Conservation (phyloP, 2,888 invertebrate species). For the Spilosoma lubricipeda region DNA sequence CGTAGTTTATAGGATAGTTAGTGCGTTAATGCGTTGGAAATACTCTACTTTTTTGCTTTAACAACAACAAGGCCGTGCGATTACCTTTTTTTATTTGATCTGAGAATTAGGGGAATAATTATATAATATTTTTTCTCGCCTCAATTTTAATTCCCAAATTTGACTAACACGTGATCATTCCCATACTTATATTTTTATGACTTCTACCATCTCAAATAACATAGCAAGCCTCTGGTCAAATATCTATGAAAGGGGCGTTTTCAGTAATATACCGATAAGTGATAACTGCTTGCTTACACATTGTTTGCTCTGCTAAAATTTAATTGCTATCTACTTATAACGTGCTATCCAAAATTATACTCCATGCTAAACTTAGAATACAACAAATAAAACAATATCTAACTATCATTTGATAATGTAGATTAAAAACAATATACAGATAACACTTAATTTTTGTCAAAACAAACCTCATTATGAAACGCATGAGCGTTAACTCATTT, state of each 20-base stretch:
- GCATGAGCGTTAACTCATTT: conserved; percentile 3
- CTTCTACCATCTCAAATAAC: background rate
- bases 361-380: background rate
- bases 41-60: too few relatives aligned
- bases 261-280: too few relatives aligned
- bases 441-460: background rate
- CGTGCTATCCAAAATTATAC: background rate
- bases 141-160: too few relatives aligned
- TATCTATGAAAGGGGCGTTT: background rate
- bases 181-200: too few relatives aligned
- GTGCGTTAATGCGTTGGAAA: too few relatives aligned
- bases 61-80: too few relatives aligned
- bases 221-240: background rate
- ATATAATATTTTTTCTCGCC: too few relatives aligned
- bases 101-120: too few relatives aligned
- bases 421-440: background rate
- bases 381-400: background rate
- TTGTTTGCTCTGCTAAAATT: background rate
- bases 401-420: background rate
- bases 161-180: too few relatives aligned
- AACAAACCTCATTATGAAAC: conserved; percentile 1
- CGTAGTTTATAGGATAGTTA: too few relatives aligned
- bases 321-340: background rate
- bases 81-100: too few relatives aligned
- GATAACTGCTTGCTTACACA: background rate